phyloP scores from a whole-genome alignment of 1,140 invertebrate species.

The Medauroidea extradentata region DNA sequence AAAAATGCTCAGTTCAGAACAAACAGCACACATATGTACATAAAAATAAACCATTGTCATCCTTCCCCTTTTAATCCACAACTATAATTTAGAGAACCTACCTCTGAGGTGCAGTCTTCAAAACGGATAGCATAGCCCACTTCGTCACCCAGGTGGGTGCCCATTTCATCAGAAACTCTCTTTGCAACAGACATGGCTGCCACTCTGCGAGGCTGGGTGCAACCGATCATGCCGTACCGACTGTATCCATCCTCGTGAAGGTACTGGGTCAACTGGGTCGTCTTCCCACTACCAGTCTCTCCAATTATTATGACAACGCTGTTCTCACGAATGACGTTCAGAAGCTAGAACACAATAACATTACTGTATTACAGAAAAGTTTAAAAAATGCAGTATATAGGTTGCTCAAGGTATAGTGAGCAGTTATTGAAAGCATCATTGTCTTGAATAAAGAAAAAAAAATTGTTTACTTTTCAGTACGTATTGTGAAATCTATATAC shows the following conservation, averaged over 20 bases:
- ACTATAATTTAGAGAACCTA: slow-evolving; percentile 35
- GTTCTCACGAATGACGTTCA: slow-evolving; percentile 93
- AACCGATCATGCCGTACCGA: slow-evolving; percentile 89
- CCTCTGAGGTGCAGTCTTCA: slow-evolving; percentile 96
- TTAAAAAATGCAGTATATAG: too few relatives aligned
- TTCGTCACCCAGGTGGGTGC: slow-evolving; percentile 80
- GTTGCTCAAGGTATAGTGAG: too few relatives aligned
- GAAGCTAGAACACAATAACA: slow-evolving; percentile 44
- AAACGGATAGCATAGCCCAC: slow-evolving; percentile 99
- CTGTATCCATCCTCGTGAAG: slow-evolving; percentile 97
- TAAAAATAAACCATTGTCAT: too few relatives aligned
- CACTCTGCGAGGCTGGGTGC: slow-evolving; percentile 86
- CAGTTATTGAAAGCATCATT: too few relatives aligned
- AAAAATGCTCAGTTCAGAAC: too few relatives aligned
- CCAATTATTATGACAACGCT: slow-evolving; percentile 94
- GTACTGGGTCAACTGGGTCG: slow-evolving; percentile 98
- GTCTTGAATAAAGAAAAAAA: too few relatives aligned
- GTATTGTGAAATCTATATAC: too few relatives aligned
- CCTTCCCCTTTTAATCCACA: not conserved
- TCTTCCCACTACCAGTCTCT: slow-evolving; percentile 99
- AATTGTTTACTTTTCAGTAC: too few relatives aligned
- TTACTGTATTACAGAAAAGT: too few relatives aligned
- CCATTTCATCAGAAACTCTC: slow-evolving; percentile 97
- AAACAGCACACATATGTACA: too few relatives aligned
- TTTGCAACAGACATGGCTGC: slow-evolving; percentile 99